phyloP scores from a whole-genome alignment of 2,888 invertebrate genomes.

The Nomada ruficornis region DNA sequence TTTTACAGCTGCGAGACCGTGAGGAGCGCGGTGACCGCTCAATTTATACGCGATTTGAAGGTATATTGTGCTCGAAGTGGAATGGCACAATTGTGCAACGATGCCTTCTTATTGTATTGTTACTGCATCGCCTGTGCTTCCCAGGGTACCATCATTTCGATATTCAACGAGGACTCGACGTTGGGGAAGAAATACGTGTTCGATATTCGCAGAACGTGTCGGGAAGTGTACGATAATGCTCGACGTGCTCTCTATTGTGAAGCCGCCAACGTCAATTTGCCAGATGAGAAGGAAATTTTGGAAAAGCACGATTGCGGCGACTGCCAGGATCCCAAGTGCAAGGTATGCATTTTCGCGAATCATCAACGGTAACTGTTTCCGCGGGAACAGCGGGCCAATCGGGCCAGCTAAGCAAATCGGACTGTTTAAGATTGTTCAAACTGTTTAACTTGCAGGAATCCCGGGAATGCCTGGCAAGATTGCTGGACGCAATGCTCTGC shows the following conservation, averaged over 20 bases:
- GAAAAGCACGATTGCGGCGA: conserved; percentile 79
- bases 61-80: conserved; percentile 77
- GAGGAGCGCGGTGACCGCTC: conserved; percentile 93
- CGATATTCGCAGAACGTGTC: conserved; percentile 94
- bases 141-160: conserved; percentile 94
- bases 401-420: too few species aligned
- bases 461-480: conserved; percentile 85
- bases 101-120: too few species aligned
- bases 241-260: conserved; percentile 89
- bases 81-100: too few species aligned
- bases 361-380: too few species aligned
- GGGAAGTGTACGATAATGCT: conserved; percentile 95
- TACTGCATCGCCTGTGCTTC: neutral
- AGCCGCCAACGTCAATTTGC: conserved; percentile 78
- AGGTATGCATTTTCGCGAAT: conserved; percentile 69
- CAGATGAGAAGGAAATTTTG: conserved; percentile 79
- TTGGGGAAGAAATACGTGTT: conserved; percentile 95
- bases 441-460: conserved; percentile 83
- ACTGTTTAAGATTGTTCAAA: conserved; percentile 10
- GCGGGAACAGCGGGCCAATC: too few species aligned
- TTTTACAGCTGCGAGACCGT: conserved; percentile 97
- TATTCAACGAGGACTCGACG: conserved; percentile 95
- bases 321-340: conserved; percentile 82
- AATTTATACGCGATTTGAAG: conserved; percentile 95
- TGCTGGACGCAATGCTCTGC: conserved; percentile 91